These are phyloP conservation scores for Propithecus coquereli DNA, from an alignment of 2,113 vertebrate species.

Conservation along the genomic window DNA sequence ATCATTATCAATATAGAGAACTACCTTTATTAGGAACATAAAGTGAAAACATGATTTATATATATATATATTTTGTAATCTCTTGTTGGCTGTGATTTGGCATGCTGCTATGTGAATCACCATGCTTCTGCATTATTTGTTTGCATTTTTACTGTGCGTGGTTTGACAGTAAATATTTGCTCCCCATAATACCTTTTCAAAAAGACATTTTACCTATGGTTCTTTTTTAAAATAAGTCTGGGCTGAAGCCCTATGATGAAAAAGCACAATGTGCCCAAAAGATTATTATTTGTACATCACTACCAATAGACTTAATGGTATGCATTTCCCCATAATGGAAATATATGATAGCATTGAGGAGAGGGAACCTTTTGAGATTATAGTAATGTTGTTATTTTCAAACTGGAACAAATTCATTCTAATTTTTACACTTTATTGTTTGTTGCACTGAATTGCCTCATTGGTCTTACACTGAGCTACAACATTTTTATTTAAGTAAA, in stretches of 20 bases:
- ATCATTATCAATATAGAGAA: conserved; percentile 6
- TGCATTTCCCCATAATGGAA: background rate
- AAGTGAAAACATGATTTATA: background rate
- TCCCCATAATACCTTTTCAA: conserved; percentile 8
- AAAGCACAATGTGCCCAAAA: background rate
- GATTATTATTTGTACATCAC: background rate
- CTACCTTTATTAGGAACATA: background rate
- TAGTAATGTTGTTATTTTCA: background rate
- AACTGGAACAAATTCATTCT: conserved; percentile 53
- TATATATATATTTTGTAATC: background rate
- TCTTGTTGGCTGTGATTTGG: background rate
- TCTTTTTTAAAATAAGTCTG: background rate
- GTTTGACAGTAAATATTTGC: conserved; percentile 6
- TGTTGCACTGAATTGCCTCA: conserved; percentile 28
- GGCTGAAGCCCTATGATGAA: background rate
- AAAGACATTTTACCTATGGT: background rate
- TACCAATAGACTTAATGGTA: background rate
- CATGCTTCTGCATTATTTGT: background rate
- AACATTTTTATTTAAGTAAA: conserved; percentile 40
- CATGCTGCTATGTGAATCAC: background rate
- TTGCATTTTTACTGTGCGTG: background rate
- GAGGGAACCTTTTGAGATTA: background rate
- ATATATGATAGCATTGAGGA: conserved; percentile 21
- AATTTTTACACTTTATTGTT: conserved; percentile 65
- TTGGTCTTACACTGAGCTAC: conserved; percentile 32